Base-by-base conservation (phyloP, 2,888 invertebrate species). In the Drosophila parthenogenetica region DNA sequence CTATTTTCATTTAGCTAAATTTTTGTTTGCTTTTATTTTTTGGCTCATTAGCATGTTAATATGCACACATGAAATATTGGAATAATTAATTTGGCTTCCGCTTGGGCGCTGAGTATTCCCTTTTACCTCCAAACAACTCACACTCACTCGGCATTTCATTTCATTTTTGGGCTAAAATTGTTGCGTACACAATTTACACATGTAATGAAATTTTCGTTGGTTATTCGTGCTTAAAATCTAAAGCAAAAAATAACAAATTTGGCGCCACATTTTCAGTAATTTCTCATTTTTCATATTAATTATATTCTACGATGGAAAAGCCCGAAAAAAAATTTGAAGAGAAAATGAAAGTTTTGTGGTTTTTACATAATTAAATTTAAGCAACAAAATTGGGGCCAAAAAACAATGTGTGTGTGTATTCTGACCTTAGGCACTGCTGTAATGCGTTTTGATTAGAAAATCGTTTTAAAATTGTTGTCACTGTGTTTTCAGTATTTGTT, bases 381-480 rank as follows among this genome's bases (percentile, higher is more conserved):
- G 29, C 48, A 54, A 25, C 19, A 22, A 46, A 55, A n/a, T 37
- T 29, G 22, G 11, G 39, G 35, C 14, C 13, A 37, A 54, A 50
- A 50, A 39, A 13, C 3, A 35, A 13, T 13, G 35, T 13, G 35
- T 35, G 29, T 29, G 29, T 29, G 29, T 39, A 5, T 32, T 16
- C 48, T 64, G 65, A 43, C 55, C 65, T 59, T 59, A 25, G 59
- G 69, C n/a, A 11, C 7, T 8, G 22, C 35, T 54, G 76, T 81
- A 81, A 87, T 81, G 69, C 60, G 66, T 73, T 86, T 83, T 86
- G 89, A 83, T 86, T 83, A 74, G 84, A 72, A 83, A 83, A 88
- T 83, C 81, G 69, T 83, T 83, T 86, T 86, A 83, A 88, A 84
- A 74, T 69, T 66, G 75, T 81, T 81, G 68, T 25, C 51, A 57